Evolutionary conservation across 2,113 vertebrate species (phyloP).

Genomic region (Syngnathus typhle): DNA sequence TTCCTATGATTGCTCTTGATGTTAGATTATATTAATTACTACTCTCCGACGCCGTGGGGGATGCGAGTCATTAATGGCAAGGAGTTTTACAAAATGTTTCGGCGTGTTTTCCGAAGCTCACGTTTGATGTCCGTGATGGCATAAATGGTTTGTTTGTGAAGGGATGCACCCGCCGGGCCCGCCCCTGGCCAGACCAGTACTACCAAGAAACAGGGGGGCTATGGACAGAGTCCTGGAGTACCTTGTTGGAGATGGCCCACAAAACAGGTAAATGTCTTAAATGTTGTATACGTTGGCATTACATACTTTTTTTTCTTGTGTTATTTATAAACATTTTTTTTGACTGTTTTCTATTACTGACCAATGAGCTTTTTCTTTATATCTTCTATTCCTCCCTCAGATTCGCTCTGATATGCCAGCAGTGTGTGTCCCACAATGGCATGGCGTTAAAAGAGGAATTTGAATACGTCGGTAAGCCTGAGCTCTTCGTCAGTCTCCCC

Average conservation of each 20-base stretch:
- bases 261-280: constrained; percentile 78
- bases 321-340: neutral
- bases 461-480: constrained; percentile 93
- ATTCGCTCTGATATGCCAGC: constrained; percentile 96
- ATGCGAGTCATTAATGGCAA: constrained; percentile 68
- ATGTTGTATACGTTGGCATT: neutral
- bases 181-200: constrained; percentile 87
- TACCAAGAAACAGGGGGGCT: constrained; percentile 86
- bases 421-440: constrained; percentile 97
- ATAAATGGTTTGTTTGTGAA: constrained; percentile 53
- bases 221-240: constrained; percentile 94
- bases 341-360: no score
- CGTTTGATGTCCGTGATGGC: constrained; percentile 19
- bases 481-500: constrained; percentile 56
- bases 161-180: constrained; percentile 95
- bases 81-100: constrained; percentile 48
- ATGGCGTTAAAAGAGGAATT: constrained; percentile 99
- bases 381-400: constrained; percentile 57
- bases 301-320: neutral
- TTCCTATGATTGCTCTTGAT: constrained; percentile 92
- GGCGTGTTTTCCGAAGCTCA: constrained; percentile 2
- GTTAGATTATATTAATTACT: constrained; percentile 95
- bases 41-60: constrained; percentile 78
- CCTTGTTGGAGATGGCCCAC: constrained; percentile 95
- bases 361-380: constrained; percentile 25